Evolutionary conservation across 1,140 invertebrate species (phyloP), one percentile per base, ranked within the genome.

Genomic region (Ceratitis capitata): DNA sequence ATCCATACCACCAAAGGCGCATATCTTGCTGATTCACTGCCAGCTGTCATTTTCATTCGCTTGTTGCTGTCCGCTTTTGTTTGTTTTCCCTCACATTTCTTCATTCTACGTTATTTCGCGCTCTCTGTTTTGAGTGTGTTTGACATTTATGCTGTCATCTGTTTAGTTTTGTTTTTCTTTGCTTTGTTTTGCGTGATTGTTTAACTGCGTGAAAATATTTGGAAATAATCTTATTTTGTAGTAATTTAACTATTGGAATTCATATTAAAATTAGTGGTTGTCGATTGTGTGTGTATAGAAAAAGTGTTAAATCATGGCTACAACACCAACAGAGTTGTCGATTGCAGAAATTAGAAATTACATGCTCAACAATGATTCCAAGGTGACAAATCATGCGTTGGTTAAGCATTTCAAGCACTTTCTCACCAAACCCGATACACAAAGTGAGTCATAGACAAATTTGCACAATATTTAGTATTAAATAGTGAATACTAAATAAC

Each of bases 321-420:
- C 69, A 78, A 39, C 69, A 78, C 69, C 69, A 45, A 16, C 7
- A 9, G 69, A 78, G 32, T 93, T 98, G 92, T 96, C 95, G 90
- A 94, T 97, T 88, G 95, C 96, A 86, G 94, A 96, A 93, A 96
- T 98, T 89, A 94, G 95, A 64, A 94, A 96, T 90, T 98, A 95
- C 94, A 96, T 98, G 93, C 88, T 96, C 86, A 94, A 94, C 89
- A 96, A 96, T 89, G 96, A 96, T 86, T 96, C 96, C 29, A 96
- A 95, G 93, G 96, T 97, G 82, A 96, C 95, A 87, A 98, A 98
- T 92, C 95, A 96, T 92, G 96, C 97, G 85, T 92, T 98, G 85
- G 97, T 98, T 49, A 97, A 96, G 92, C 94, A 97, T 93, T 98
- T 98, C 88, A 97, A 97, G 92, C 93, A 93, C 85, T 97, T 96